phyloP scores from a whole-genome alignment of 2,113 vertebrate species.

The Anseranas semipalmata region DNA sequence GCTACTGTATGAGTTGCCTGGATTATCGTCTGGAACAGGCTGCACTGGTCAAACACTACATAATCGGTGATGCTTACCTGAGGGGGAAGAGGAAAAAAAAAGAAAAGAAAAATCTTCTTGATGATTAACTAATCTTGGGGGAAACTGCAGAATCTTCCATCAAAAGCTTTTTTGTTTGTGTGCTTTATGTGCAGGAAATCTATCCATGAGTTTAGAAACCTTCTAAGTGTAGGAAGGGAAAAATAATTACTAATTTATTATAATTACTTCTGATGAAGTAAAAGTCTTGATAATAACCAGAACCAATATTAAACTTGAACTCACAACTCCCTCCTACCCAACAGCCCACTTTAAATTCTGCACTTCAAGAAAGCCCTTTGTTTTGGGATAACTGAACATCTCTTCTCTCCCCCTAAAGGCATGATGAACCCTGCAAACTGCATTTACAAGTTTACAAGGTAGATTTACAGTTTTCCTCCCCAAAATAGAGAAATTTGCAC shows the following conservation, averaged over 20 bases:
- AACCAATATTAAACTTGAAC: neutral
- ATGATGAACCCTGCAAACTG: neutral
- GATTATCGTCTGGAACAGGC: slow-evolving; percentile 92
- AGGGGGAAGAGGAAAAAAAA: neutral
- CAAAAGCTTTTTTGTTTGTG: neutral
- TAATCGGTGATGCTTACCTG: slow-evolving; percentile 98
- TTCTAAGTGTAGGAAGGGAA: neutral
- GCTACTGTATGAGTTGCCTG: slow-evolving; percentile 93
- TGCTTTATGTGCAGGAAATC: neutral
- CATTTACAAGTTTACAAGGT: too few relatives aligned
- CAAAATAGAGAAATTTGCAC: neutral
- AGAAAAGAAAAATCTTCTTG: neutral
- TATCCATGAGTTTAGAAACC: neutral
- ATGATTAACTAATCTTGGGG: neutral
- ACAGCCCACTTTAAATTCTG: neutral
- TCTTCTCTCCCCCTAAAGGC: neutral
- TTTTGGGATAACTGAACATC: neutral
- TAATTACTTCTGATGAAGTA: neutral
- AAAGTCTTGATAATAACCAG: neutral
- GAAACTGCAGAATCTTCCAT: neutral
- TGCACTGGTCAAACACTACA: slow-evolving; percentile 94
- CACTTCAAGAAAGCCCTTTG: neutral
- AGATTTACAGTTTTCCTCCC: neutral
- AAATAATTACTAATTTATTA: neutral
- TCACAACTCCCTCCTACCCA: neutral